Evolutionary conservation across 2,113 vertebrate genomes (phyloP).

Genomic region (Crypturellus undulatus): DNA sequence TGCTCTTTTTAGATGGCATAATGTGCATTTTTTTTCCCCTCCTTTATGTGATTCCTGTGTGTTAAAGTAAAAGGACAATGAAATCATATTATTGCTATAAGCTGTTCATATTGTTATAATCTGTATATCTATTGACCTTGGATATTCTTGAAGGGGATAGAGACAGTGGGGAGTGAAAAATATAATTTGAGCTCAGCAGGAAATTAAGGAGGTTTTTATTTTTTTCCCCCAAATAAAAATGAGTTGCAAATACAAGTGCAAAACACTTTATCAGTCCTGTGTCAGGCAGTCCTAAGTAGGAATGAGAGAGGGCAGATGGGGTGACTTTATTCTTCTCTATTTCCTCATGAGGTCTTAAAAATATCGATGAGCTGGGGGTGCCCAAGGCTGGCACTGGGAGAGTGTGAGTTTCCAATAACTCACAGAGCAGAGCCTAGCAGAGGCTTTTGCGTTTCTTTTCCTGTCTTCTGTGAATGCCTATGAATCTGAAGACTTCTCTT

Average conservation of each 20-base stretch:
- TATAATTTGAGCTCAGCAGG: not conserved
- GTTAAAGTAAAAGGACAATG: constrained; percentile 3
- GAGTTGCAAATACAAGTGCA: not conserved
- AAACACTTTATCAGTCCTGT: not conserved
- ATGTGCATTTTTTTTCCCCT: not conserved
- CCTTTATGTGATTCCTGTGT: not conserved
- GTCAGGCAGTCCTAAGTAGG: not conserved
- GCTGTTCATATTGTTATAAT: not conserved
- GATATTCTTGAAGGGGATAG: not conserved
- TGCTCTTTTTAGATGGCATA: not conserved
- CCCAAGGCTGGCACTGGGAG: not conserved
- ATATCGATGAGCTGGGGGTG: not conserved
- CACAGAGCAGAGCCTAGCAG: not conserved
- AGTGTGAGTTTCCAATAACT: not conserved
- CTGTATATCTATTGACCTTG: not conserved
- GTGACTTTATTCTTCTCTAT: not conserved
- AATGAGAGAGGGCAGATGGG: not conserved
- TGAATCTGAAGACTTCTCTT: not conserved
- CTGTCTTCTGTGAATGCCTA: not conserved
- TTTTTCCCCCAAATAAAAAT: not conserved
- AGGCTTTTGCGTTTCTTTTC: not conserved
- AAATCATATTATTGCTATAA: not conserved
- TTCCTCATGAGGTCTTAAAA: not conserved
- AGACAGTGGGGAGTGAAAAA: not conserved
- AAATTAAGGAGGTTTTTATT: not conserved